These are phyloP conservation scores for Temnothorax curvispinosus DNA, from an alignment of 1,140 invertebrate genomes.

Conservation along the genomic window DNA sequence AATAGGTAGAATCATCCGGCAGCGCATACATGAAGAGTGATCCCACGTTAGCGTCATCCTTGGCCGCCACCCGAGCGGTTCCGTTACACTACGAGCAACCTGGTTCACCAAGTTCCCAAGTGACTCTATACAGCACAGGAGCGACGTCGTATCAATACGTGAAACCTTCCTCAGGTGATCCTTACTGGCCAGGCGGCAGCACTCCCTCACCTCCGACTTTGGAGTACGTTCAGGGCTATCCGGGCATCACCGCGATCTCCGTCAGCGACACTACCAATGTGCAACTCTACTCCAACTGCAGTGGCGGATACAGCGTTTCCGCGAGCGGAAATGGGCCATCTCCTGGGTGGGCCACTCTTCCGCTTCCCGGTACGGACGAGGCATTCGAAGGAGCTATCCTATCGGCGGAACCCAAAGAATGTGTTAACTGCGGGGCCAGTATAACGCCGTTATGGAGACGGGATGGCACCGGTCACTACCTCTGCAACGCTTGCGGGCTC, in stretches of 20 bases:
- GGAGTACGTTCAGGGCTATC: conserved; percentile 78
- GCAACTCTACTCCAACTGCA: conserved; percentile 73
- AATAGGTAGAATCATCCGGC: conserved; percentile 80
- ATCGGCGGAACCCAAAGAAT: conserved; percentile 90
- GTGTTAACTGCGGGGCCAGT: conserved; percentile 95
- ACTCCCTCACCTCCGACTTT: conserved; percentile 76
- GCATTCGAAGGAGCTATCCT: conserved; percentile 78
- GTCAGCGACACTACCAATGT: conserved; percentile 77
- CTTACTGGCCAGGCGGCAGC: conserved; percentile 76
- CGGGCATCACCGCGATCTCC: conserved; percentile 74
- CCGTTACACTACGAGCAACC: conserved; percentile 86
- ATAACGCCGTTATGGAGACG: conserved; percentile 95
- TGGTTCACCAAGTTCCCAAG: conserved; percentile 86
- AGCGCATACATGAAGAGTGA: conserved; percentile 86
- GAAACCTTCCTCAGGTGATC: conserved; percentile 73
- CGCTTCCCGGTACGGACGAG: conserved; percentile 74
- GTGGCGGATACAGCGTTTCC: conserved; percentile 77
- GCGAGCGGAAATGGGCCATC: conserved; percentile 70
- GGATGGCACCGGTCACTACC: conserved; percentile 95
- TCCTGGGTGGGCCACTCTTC: conserved; percentile 76
- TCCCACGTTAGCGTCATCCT: conserved; percentile 86
- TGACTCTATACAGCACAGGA: conserved; percentile 85
- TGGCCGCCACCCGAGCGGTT: conserved; percentile 79
- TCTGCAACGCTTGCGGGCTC: conserved; percentile 95
- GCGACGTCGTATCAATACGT: conserved; percentile 83